Evolutionary conservation across 1,140 invertebrate genomes (phyloP).

Genomic region (Leptopilina boulardi): DNA sequence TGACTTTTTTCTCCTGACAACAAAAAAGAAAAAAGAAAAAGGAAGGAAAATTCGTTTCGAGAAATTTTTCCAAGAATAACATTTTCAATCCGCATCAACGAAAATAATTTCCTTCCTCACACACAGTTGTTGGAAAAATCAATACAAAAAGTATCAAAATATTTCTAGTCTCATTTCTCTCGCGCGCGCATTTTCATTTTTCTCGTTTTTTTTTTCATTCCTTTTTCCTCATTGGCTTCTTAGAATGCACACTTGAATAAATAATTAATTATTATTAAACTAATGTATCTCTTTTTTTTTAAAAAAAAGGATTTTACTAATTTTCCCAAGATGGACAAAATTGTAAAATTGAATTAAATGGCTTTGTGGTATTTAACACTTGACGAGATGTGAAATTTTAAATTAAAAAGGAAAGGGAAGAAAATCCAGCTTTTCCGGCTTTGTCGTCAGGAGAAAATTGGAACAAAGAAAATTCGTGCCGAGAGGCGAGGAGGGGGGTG

Average conservation of each 20-base stretch:
- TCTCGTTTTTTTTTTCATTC: not conserved
- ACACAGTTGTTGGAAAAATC: not conserved
- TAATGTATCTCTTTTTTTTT: too few species aligned
- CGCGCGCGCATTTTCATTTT: not conserved
- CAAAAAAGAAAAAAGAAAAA: not conserved
- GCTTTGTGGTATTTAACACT: conserved; percentile 3
- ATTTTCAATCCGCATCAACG: not conserved
- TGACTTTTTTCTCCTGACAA: conserved; percentile 10
- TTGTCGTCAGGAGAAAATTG: conserved; percentile 7
- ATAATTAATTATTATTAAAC: too few species aligned
- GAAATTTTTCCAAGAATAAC: not conserved
- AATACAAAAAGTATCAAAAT: conserved; percentile 9
- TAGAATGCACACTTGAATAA: not conserved
- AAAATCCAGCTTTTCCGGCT: conserved; percentile 20
- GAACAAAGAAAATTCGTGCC: conserved; percentile 16
- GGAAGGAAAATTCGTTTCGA: not conserved
- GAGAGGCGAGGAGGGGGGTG: not conserved
- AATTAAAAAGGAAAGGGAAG: not conserved
- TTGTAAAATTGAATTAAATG: conserved; percentile 4
- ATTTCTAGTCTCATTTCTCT: not conserved
- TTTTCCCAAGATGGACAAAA: not conserved
- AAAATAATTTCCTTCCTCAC: not conserved
- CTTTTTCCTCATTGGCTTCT: not conserved
- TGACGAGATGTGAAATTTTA: not conserved
- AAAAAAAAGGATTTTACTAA: not conserved